Evolutionary conservation across 2,113 vertebrate species (phyloP).

Genomic region (Syngnathoides biaculeatus): DNA sequence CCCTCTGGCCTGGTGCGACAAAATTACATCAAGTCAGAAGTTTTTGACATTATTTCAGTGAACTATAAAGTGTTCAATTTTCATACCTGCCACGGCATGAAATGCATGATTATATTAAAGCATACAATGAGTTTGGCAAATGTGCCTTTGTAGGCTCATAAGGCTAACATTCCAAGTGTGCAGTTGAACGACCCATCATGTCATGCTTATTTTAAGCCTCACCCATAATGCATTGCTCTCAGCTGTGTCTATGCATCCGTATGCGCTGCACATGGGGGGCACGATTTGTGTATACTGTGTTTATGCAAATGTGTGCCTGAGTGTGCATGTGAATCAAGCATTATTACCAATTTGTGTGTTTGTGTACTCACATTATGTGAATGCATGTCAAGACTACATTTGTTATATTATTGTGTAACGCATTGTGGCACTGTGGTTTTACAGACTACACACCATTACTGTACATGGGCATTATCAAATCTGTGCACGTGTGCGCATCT

Average conservation of each 20-base stretch:
- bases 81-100: neutral
- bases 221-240: constrained; percentile 57
- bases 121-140: neutral
- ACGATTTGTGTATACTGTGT: constrained; percentile 18
- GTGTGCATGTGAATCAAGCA: constrained; percentile 29
- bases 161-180: constrained; percentile 6
- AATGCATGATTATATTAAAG: neutral
- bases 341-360: constrained; percentile 10
- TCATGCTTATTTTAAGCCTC: constrained; percentile 52
- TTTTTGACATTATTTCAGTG: constrained; percentile 11
- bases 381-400: neutral
- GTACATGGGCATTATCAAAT: constrained; percentile 26
- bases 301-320: constrained; percentile 40
- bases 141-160: neutral
- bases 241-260: constrained; percentile 30
- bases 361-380: neutral
- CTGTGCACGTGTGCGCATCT: constrained; percentile 26
- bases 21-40: constrained; percentile 23
- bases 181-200: constrained; percentile 25
- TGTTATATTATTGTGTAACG: constrained; percentile 1
- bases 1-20: constrained; percentile 24
- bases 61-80: neutral
- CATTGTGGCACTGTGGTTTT: neutral
- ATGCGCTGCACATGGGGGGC: constrained; percentile 19
- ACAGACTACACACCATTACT: constrained; percentile 15